Evolutionary conservation across 2,797 vertebrate species (phyloP).

Genomic region (Phalloptychus januarius): DNA sequence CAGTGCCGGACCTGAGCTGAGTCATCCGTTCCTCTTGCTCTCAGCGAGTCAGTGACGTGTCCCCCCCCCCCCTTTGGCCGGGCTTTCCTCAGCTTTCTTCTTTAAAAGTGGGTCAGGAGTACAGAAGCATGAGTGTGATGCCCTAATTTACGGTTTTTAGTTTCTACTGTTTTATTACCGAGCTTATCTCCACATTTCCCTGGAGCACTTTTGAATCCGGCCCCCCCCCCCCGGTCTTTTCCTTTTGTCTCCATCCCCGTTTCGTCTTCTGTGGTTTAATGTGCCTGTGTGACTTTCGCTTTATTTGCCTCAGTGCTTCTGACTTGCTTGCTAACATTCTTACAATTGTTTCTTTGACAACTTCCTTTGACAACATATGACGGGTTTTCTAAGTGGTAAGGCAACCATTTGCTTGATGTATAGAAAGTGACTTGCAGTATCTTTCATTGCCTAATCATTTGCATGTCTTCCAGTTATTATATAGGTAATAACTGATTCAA

Average conservation of each 20-base stretch:
- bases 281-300: background rate
- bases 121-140: background rate
- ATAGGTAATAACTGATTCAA: background rate
- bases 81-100: background rate
- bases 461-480: background rate
- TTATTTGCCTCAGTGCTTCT: background rate
- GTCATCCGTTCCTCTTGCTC: slow-evolving; percentile 52
- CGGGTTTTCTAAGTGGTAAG: background rate
- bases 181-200: background rate
- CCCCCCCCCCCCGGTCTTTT: background rate
- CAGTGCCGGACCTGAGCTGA: slow-evolving; percentile 37
- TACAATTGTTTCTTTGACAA: background rate
- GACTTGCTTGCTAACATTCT: background rate
- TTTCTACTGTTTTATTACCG: background rate
- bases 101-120: slow-evolving; percentile 20
- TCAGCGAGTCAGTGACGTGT: background rate
- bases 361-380: background rate
- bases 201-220: background rate
- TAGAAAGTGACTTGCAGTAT: background rate
- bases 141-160: background rate
- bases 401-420: background rate
- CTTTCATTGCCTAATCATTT: background rate
- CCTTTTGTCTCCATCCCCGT: background rate
- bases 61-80: background rate
- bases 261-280: background rate